Percentiles rank a stretch among this genome's conserved stretches.
These are phyloP conservation scores for Astreopora myriophthalma DNA, from an alignment of 64 coral and sea anemone genomes.

Conservation along the genomic window DNA sequence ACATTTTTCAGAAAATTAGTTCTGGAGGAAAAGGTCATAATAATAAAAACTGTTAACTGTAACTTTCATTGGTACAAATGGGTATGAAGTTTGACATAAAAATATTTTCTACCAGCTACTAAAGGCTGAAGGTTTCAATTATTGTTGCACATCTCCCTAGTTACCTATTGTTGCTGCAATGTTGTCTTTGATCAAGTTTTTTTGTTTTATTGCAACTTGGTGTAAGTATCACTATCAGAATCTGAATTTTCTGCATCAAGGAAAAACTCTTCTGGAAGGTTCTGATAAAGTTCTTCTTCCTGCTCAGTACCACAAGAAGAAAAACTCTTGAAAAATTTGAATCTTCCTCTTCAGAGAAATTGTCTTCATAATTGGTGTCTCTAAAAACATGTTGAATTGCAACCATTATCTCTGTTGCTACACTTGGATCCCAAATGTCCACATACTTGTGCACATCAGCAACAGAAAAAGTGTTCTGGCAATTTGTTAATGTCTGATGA, in stretches of 20 bases:
- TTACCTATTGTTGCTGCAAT: neutral
- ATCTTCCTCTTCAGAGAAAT: slow-evolving; percentile 1
- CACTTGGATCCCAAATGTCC: neutral
- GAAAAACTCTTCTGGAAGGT: slow-evolving; percentile 1
- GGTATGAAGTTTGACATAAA: neutral
- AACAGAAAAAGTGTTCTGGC: neutral
- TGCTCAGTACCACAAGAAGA: neutral
- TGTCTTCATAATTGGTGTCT: neutral
- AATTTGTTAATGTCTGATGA: neutral
- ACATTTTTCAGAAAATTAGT: neutral
- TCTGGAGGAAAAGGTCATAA: neutral
- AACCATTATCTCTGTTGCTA: neutral
- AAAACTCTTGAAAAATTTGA: neutral
- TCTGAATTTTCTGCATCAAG: neutral
- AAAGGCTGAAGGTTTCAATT: no score
- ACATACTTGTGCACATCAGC: slow-evolving; percentile 17
- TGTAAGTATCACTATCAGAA: neutral
- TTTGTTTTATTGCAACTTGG: no score
- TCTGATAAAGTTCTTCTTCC: neutral
- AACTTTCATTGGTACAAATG: neutral
- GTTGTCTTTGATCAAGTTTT: neutral
- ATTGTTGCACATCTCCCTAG: neutral
- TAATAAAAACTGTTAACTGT: neutral
- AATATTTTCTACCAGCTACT: neutral
- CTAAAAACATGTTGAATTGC: slow-evolving; percentile 7